Conservation (phyloP, 2,888 invertebrate genomes). For the Ophion slaviceki region DNA sequence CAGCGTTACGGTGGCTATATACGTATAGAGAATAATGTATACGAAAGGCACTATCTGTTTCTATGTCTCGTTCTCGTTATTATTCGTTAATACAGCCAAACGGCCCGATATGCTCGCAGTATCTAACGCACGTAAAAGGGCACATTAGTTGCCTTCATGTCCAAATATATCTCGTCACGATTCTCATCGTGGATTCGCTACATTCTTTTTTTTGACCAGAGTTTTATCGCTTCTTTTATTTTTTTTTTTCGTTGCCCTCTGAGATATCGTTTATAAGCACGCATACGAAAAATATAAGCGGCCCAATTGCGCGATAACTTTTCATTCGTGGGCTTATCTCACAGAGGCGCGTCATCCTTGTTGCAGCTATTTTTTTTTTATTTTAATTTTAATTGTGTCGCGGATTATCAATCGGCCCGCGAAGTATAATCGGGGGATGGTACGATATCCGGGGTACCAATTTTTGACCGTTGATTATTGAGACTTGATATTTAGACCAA, state of each 20-base stretch:
- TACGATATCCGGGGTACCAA: no score
- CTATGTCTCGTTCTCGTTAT: slow-evolving; percentile 49
- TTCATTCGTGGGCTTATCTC: slow-evolving; percentile 11
- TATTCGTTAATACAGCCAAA: slow-evolving; percentile 47
- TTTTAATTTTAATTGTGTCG: not conserved
- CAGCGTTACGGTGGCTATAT: not conserved
- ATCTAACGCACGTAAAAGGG: not conserved
- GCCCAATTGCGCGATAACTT: slow-evolving; percentile 8
- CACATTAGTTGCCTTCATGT: slow-evolving; percentile 23
- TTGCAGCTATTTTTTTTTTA: not conserved
- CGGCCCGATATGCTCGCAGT: not conserved
- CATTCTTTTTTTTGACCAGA: not conserved
- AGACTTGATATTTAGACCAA: no score
- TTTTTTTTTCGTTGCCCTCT: slow-evolving; percentile 1
- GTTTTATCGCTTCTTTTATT: not conserved
- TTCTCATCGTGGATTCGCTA: slow-evolving; percentile 12
- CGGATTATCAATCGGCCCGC: not conserved
- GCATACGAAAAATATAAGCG: slow-evolving; percentile 6
- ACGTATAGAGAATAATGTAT: no score
- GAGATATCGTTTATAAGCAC: slow-evolving; percentile 26
- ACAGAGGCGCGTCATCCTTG: not conserved
- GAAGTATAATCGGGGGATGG: not conserved
- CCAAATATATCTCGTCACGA: slow-evolving; percentile 51
- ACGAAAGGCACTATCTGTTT: slow-evolving; percentile 27
- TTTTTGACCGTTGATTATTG: no score